phyloP scores from a whole-genome alignment of 1,140 invertebrate genomes.

The Habropoda laboriosa region DNA sequence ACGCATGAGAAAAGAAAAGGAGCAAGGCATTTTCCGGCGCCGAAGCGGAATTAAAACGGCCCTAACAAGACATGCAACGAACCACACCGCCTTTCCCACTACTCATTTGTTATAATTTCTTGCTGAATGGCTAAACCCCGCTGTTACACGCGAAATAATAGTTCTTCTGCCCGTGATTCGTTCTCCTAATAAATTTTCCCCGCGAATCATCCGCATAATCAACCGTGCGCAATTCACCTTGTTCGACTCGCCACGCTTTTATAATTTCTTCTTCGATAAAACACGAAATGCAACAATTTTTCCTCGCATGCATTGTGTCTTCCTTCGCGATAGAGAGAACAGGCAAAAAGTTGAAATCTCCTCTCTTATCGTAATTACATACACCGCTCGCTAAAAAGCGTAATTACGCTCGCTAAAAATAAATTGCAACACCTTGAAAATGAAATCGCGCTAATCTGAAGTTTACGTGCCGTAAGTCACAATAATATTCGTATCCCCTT shows the following conservation, averaged over 20 bases:
- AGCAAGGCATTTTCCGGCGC: neutral
- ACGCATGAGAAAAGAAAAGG: no score
- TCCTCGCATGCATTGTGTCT: neutral
- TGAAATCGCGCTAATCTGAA: no score
- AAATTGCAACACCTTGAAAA: no score
- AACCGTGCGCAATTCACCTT: neutral
- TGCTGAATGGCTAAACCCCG: neutral
- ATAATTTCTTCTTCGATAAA: conserved; percentile 12
- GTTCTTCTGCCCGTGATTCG: neutral
- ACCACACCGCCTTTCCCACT: neutral
- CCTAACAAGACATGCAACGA: neutral
- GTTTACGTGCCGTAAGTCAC: no score
- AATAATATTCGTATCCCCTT: no score
- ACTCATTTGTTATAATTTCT: conserved; percentile 4
- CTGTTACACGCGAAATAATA: neutral
- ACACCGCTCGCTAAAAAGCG: no score
- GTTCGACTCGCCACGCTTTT: neutral
- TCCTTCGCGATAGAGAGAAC: neutral
- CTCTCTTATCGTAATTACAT: neutral
- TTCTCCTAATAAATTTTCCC: neutral
- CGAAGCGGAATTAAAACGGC: neutral
- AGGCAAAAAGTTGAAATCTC: no score
- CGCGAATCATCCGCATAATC: neutral
- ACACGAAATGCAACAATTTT: neutral
- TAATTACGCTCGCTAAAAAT: no score